These are phyloP conservation scores for Penaeus monodon DNA, from an alignment of 2,888 invertebrate species.

Conservation along the genomic window DNA sequence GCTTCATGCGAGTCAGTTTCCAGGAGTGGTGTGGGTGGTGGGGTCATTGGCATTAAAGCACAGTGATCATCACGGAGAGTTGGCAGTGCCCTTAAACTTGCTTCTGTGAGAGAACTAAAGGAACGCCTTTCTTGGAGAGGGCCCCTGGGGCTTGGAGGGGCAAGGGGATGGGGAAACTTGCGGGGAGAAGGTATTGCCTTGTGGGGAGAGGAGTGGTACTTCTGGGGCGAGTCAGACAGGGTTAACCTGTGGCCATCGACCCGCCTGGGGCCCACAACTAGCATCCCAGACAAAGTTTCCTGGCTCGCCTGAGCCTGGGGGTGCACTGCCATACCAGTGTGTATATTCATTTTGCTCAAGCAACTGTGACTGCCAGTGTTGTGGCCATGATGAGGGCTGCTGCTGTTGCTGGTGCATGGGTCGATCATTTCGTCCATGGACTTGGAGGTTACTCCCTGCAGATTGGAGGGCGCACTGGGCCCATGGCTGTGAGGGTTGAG, in stretches of 20 bases:
- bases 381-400: background rate
- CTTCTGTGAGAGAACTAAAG: conserved; percentile 22
- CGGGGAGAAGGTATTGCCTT: conserved; percentile 9
- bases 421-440: background rate
- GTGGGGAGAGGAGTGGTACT: background rate
- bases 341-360: background rate
- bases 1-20: conserved; percentile 10
- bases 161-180: conserved; percentile 25
- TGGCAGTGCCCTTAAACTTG: background rate
- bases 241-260: background rate
- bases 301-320: background rate
- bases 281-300: background rate
- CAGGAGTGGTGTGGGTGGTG: conserved; percentile 47
- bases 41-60: conserved; percentile 42
- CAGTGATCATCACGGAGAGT: conserved; percentile 16
- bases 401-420: conserved; percentile 7
- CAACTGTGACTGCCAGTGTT: background rate
- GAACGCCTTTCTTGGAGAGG: background rate
- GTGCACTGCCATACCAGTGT: background rate
- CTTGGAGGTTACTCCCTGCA: background rate
- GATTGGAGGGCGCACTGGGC: background rate
- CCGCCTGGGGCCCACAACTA: too few relatives aligned
- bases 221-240: conserved; percentile 9
- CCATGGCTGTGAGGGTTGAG: conserved; percentile 11
- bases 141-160: conserved; percentile 10